These are phyloP conservation scores for Apodemia mormo DNA, from an alignment of 2,888 invertebrate genomes.

Conservation along the genomic window DNA sequence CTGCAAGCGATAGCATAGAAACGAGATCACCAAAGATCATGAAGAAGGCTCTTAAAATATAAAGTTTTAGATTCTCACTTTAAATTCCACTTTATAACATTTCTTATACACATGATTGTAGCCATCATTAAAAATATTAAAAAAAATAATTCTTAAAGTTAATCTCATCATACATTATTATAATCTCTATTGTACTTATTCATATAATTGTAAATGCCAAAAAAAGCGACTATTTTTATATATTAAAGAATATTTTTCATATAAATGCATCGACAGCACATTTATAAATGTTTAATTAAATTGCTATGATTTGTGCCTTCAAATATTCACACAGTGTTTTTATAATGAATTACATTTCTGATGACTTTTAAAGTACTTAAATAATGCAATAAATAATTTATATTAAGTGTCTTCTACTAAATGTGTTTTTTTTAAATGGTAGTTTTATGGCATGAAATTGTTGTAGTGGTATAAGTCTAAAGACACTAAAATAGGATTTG, in stretches of 20 bases:
- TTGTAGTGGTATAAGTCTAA: background rate
- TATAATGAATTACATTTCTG: slow-evolving; percentile 45
- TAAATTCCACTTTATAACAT: slow-evolving; percentile 67
- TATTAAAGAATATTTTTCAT: slow-evolving; percentile 53
- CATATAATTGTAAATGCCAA: slow-evolving; percentile 65
- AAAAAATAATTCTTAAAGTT: slow-evolving; percentile 4
- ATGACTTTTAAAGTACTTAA: slow-evolving; percentile 56
- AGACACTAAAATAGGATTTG: background rate
- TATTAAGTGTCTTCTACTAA: background rate
- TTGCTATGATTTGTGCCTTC: slow-evolving; percentile 65
- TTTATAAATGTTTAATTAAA: slow-evolving; percentile 28
- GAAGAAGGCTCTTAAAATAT: slow-evolving; percentile 71
- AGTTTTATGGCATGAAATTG: background rate
- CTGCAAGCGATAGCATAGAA: background rate
- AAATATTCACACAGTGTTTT: slow-evolving; percentile 47
- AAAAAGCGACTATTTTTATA: slow-evolving; percentile 77
- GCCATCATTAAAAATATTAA: slow-evolving; percentile 24
- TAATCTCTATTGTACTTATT: slow-evolving; percentile 35
- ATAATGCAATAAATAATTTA: slow-evolving; percentile 49
- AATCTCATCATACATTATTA: slow-evolving; percentile 27
- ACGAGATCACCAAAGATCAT: slow-evolving; percentile 75
- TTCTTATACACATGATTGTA: slow-evolving; percentile 53
- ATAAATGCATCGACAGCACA: slow-evolving; percentile 42
- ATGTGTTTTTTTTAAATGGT: background rate
- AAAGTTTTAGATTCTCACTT: slow-evolving; percentile 56